Evolutionary conservation across 2,888 invertebrate genomes (phyloP).

Genomic region (Stomorhina lunata): DNA sequence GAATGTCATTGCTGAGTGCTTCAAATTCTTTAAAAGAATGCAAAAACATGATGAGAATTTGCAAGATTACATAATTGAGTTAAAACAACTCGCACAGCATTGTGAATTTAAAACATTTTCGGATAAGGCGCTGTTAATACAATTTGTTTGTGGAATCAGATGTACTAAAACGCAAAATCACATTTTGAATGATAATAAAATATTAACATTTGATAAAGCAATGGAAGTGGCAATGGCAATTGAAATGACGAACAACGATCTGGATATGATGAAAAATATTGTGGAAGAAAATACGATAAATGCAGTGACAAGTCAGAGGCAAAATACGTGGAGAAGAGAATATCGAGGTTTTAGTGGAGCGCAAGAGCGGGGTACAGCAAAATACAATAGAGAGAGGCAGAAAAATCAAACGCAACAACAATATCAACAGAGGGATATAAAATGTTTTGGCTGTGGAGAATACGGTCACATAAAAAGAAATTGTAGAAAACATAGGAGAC

Average conservation of each 20-base stretch:
- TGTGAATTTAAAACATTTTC: constrained; percentile 8
- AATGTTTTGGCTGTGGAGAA: neutral
- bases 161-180: too few species aligned
- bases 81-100: constrained; percentile 1
- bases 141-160: constrained; percentile 14
- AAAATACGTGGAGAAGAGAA: too few species aligned
- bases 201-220: constrained; percentile 16
- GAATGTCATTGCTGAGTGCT: constrained; percentile 17
- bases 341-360: too few species aligned
- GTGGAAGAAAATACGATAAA: neutral
- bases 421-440: neutral
- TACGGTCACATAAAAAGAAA: neutral
- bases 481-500: neutral
- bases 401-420: neutral
- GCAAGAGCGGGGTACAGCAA: neutral
- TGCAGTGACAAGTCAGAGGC: too few species aligned
- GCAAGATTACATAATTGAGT: constrained; percentile 8
- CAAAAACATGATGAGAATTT: neutral
- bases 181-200: too few species aligned
- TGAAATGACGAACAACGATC: neutral
- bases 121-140: constrained; percentile 15
- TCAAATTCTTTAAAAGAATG: constrained; percentile 14
- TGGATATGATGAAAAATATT: neutral
- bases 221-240: constrained; percentile 10
- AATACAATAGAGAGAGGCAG: neutral